A percentile compares a stretch with the other conserved stretches of the same genome.
These are phyloP conservation scores for Mythimna impura DNA, from an alignment of 2,888 invertebrate species.

Conservation along the genomic window DNA sequence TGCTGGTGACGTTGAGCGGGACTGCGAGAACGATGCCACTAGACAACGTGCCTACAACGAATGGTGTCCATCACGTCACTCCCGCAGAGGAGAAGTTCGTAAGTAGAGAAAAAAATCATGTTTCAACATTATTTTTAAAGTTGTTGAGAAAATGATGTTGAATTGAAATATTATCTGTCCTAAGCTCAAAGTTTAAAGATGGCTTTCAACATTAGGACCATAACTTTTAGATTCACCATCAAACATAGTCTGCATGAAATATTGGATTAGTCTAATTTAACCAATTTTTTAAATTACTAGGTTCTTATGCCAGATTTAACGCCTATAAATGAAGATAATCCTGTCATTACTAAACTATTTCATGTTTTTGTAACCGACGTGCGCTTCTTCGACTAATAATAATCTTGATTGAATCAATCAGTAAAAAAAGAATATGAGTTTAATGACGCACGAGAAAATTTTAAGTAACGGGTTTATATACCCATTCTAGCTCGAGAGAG, in stretches of 20 bases:
- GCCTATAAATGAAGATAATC: not conserved
- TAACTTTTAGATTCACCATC: too few relatives aligned
- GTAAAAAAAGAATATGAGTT: conserved; percentile 10
- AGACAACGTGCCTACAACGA: conserved; percentile 83
- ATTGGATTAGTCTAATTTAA: not conserved
- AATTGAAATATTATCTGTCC: not conserved
- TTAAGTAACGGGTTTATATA: conserved; percentile 14
- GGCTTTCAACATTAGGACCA: too few relatives aligned
- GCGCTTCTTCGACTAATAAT: not conserved
- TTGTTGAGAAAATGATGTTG: not conserved
- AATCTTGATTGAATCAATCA: not conserved
- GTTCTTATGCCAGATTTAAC: not conserved
- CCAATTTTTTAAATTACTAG: not conserved
- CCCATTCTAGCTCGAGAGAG: not conserved
- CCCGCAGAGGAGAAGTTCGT: conserved; percentile 81
- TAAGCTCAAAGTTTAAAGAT: not conserved
- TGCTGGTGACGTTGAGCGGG: conserved; percentile 83
- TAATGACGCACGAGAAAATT: not conserved
- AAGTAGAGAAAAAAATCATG: conserved; percentile 63
- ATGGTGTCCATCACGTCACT: conserved; percentile 71
- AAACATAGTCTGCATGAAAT: too few relatives aligned
- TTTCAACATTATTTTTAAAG: not conserved
- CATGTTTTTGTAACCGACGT: not conserved
- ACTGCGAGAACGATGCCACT: conserved; percentile 70
- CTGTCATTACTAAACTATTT: not conserved